These are phyloP conservation scores for Barypeithes pellucidus DNA, from an alignment of 2,888 invertebrate species.

Conservation along the genomic window DNA sequence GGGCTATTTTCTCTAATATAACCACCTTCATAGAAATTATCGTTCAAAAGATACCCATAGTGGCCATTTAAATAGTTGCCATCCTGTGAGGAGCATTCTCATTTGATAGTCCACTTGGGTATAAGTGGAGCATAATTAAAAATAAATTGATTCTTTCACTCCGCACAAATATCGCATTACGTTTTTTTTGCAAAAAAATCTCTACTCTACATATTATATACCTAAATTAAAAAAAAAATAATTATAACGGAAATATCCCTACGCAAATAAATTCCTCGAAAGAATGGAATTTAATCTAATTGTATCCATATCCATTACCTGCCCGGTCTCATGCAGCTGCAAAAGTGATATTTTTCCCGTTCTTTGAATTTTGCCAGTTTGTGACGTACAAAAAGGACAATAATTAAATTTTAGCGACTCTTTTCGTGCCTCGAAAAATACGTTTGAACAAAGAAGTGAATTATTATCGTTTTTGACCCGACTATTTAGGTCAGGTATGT, in stretches of 20 bases:
- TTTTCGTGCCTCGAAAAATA: slow-evolving; percentile 1
- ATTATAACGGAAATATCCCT: neutral
- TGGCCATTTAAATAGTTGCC: too few relatives aligned
- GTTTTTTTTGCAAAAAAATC: too few relatives aligned
- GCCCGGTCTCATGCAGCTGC: neutral
- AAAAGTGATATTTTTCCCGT: neutral
- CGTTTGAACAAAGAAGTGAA: slow-evolving; percentile 3
- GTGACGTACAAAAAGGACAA: slow-evolving; percentile 4
- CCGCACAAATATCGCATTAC: too few relatives aligned
- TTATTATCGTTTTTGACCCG: neutral
- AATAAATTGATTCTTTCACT: too few relatives aligned
- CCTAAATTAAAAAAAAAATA: neutral
- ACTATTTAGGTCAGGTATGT: slow-evolving; percentile 4
- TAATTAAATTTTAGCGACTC: slow-evolving; percentile 11
- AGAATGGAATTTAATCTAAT: slow-evolving; percentile 6
- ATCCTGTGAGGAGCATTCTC: too few relatives aligned
- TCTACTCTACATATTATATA: too few relatives aligned
- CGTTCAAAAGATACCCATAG: too few relatives aligned
- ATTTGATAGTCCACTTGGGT: too few relatives aligned
- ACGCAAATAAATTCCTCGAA: neutral
- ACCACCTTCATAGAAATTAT: too few relatives aligned
- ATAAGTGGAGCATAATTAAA: too few relatives aligned
- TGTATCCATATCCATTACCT: neutral
- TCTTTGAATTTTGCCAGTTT: slow-evolving; percentile 13
- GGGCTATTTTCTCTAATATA: too few relatives aligned